A percentile compares a stretch with the other conserved stretches of the same genome.
These are phyloP conservation scores for Megalopta genalis DNA, from an alignment of 1,140 invertebrate species.

Conservation along the genomic window DNA sequence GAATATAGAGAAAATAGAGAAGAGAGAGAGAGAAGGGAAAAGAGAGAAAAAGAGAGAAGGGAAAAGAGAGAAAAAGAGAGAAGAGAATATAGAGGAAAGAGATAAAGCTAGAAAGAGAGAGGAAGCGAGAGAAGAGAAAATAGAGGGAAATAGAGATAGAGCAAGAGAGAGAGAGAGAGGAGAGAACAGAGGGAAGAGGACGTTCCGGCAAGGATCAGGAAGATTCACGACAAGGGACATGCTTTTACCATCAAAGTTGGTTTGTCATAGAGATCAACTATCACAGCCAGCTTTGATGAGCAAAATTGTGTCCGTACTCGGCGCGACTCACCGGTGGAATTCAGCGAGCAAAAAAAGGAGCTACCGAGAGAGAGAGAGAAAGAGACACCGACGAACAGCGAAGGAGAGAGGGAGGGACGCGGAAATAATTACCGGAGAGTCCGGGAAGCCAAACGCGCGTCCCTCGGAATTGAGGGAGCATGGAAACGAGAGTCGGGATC, in stretches of 20 bases:
- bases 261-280: slow-evolving; percentile 87
- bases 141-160: not conserved
- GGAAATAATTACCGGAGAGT: slow-evolving; percentile 37
- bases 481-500: not conserved
- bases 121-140: not conserved
- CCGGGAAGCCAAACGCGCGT: not conserved
- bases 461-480: slow-evolving; percentile 8
- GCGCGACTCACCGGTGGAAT: slow-evolving; percentile 1
- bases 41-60: no score
- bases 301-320: slow-evolving; percentile 81
- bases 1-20: no score
- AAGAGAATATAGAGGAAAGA: not conserved
- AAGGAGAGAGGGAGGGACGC: not conserved
- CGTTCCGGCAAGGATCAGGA: not conserved
- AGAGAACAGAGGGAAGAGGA: not conserved
- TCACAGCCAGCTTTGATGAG: slow-evolving; percentile 93
- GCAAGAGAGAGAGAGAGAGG: not conserved
- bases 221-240: slow-evolving; percentile 60
- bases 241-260: slow-evolving; percentile 87
- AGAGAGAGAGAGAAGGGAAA: no score
- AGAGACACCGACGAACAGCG: no score
- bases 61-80: no score
- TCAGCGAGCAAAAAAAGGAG: slow-evolving; percentile 15
- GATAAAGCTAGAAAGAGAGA: no score
- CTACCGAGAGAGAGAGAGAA: not conserved